These are phyloP conservation scores for Nomada ruficornis DNA, from an alignment of 2,888 invertebrate genomes.

Conservation along the genomic window DNA sequence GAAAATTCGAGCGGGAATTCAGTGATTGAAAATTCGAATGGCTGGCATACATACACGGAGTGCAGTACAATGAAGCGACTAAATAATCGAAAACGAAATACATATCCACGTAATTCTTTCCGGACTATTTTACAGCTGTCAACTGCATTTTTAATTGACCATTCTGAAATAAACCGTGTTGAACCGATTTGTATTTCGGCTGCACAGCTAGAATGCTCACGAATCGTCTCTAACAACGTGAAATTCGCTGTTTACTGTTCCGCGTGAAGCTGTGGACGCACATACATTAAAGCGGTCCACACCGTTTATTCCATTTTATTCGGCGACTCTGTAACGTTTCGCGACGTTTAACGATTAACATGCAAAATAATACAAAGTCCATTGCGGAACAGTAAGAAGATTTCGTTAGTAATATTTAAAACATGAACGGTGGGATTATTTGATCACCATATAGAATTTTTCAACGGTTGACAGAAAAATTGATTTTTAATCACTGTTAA, in stretches of 20 bases:
- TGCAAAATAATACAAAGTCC: background rate
- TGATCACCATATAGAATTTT: too few relatives aligned
- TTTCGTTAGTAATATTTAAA: too few relatives aligned
- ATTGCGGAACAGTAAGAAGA: too few relatives aligned
- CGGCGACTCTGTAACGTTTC: too few relatives aligned
- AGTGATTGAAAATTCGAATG: conserved; percentile 23
- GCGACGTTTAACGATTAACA: background rate
- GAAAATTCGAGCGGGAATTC: conserved; percentile 7
- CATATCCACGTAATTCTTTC: conserved; percentile 9
- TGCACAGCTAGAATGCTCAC: background rate
- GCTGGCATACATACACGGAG: background rate
- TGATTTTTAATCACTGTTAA: too few relatives aligned
- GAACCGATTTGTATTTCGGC: background rate
- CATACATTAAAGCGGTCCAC: background rate
- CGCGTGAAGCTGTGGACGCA: background rate
- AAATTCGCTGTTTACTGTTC: conserved; percentile 12
- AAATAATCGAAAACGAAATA: conserved; percentile 36
- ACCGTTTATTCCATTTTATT: background rate
- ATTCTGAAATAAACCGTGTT: conserved; percentile 26
- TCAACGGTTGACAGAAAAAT: too few relatives aligned
- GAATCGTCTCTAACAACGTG: conserved; percentile 9
- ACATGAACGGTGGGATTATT: too few relatives aligned
- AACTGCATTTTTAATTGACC: conserved; percentile 45
- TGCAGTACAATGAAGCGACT: conserved; percentile 19
- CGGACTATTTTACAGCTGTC: conserved; percentile 36